phyloP scores from a whole-genome alignment of 2,888 invertebrate genomes.

The Biston betularia region DNA sequence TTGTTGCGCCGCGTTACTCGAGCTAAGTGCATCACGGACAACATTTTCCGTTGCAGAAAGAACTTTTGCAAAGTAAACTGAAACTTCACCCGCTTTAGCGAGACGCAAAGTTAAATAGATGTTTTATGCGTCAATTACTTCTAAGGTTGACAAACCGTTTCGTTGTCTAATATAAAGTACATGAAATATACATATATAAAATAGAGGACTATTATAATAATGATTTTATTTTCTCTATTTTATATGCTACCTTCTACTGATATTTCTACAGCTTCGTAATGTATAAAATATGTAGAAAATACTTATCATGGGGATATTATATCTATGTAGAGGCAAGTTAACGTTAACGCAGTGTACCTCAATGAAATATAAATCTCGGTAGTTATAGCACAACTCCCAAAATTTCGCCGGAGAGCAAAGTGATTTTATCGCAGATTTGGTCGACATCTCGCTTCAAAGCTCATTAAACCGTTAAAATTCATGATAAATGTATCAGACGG shows the following conservation, averaged over 20 bases:
- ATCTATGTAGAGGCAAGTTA: background rate
- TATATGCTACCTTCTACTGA: background rate
- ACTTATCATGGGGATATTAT: background rate
- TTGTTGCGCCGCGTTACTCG: conserved; percentile 49
- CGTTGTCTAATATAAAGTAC: conserved; percentile 4
- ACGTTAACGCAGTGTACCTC: background rate
- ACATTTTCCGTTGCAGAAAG: conserved; percentile 38
- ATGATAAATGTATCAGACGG: conserved; percentile 56
- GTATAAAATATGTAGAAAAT: background rate
- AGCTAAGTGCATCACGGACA: conserved; percentile 46
- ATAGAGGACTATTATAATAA: too few relatives aligned
- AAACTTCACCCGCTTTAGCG: conserved; percentile 35
- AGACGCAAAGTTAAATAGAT: conserved; percentile 39
- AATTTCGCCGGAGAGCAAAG: conserved; percentile 25
- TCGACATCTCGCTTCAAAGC: conserved; percentile 44
- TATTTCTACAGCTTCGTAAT: background rate
- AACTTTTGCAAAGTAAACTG: conserved; percentile 42
- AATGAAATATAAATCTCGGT: conserved; percentile 19
- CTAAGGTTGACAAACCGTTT: conserved; percentile 34
- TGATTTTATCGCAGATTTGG: conserved; percentile 46
- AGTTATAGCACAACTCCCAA: conserved; percentile 21
- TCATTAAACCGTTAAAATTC: conserved; percentile 55
- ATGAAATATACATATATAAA: background rate
- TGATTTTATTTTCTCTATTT: background rate
- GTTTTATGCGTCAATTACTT: conserved; percentile 40